Base-by-base conservation (phyloP, 2,888 invertebrate species). In the Timandra comae region DNA sequence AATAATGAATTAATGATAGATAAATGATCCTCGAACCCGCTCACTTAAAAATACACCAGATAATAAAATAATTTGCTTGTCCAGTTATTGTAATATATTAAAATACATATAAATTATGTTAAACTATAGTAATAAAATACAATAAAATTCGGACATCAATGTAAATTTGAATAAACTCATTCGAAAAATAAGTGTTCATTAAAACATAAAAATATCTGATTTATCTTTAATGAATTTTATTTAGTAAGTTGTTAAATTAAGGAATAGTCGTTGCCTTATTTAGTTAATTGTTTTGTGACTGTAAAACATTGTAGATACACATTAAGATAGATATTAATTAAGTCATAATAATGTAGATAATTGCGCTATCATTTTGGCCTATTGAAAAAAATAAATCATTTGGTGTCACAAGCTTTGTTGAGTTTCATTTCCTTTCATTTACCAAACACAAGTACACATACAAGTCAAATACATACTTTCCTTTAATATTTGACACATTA, bases 201-300 rank as follows among this genome's bases (percentile, higher is more conserved):
- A 27, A 27, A n/a, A 11, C 13, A 8, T 4, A 13, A 25, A n/a
- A 5, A n/a, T 16, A 9, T 16, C 27, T 27, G 27, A 35, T n/a
- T n/a, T n/a, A n/a, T n/a, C 41, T 43, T 30, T 29, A 19, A 31
- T 33, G 11, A 24, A 3, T 33, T 31, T 61, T 66, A 55, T 35
- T 54, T 60, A 63, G 48, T 55, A 56, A 66, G 69, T 73, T 72
- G 67, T 76, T 76, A 66, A 68, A 63, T 52, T 79, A 80, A 74
- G 74, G 63, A 74, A 80, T 84, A 84, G 84, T 80, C 75, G 84
- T 82, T 85, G 85, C 85, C 84, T 85, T 85, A 84, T 82, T 85
- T 82, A 82, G 81, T 84, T 84, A 59, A 75, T 85, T 82, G 68
- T 84, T 85, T 84, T 78, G 73, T 84, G 77, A 81, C 74, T 79